phyloP scores from a whole-genome alignment of 2,888 invertebrate species.

The Mantis religiosa region DNA sequence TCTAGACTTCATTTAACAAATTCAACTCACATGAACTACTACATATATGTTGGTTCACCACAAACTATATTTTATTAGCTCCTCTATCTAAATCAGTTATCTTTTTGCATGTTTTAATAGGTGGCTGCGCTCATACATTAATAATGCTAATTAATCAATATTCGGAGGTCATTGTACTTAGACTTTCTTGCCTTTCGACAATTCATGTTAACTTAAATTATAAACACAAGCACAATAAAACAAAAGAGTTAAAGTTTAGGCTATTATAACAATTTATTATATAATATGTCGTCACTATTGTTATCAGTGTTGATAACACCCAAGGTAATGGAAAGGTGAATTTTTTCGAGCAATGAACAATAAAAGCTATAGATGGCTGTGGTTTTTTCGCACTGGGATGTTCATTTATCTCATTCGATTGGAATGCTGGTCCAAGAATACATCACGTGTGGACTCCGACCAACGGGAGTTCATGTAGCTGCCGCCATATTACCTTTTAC shows the following conservation, averaged over 20 bases:
- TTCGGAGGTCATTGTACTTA: neutral
- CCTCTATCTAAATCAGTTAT: neutral
- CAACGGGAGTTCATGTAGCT: conserved; percentile 17
- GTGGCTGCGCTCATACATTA: neutral
- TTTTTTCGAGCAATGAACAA: no score
- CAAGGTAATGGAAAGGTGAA: no score
- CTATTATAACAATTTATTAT: no score
- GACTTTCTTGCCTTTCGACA: neutral
- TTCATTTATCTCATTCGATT: neutral
- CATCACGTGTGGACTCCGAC: conserved; percentile 24
- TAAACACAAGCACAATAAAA: neutral
- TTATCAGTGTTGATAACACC: no score
- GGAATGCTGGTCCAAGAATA: neutral
- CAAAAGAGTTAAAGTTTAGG: no score
- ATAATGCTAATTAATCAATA: neutral
- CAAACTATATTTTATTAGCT: neutral
- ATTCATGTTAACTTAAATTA: neutral
- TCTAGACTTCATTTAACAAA: neutral
- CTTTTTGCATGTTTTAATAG: neutral
- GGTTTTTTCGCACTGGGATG: neutral
- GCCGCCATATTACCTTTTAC: conserved; percentile 39
- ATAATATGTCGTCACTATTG: no score
- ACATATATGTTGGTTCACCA: neutral
- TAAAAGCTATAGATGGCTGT: neutral
- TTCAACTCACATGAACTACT: neutral